Conservation (phyloP, 1,140 invertebrate genomes). For the Lucilia cuprina region DNA sequence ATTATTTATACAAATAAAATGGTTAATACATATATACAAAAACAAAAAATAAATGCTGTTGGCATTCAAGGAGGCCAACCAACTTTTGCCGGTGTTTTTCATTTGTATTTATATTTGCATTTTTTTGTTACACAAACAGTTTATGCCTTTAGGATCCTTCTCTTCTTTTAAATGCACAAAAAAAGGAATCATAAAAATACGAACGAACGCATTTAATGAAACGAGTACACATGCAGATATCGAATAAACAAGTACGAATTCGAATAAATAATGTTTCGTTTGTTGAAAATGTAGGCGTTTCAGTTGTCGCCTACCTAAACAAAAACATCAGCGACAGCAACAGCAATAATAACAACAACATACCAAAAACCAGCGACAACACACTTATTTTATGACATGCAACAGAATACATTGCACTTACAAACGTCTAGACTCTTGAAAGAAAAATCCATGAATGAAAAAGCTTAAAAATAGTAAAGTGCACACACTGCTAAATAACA, state of each 20-base stretch:
- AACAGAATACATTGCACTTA: constrained; percentile 10
- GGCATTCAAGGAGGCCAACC: not conserved
- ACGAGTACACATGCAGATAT: not conserved
- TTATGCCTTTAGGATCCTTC: constrained; percentile 1
- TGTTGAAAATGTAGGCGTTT: not conserved
- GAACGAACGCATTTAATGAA: constrained; percentile 3
- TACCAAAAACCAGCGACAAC: not conserved
- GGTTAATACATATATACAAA: not conserved
- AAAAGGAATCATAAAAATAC: not conserved
- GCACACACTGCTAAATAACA: not conserved
- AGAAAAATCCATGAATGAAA: constrained; percentile 12
- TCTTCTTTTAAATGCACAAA: not conserved
- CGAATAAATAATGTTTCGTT: not conserved
- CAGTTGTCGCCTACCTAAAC: constrained; percentile 6
- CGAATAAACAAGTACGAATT: not conserved
- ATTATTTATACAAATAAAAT: not conserved
- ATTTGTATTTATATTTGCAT: too few relatives aligned
- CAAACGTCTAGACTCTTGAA: constrained; percentile 13
- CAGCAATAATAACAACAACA: not conserved
- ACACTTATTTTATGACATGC: not conserved
- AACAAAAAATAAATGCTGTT: not conserved
- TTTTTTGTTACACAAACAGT: not conserved
- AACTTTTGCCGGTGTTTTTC: not conserved
- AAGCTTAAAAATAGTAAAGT: constrained; percentile 6
- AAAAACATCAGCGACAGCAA: not conserved